Evolutionary conservation across 2,888 invertebrate genomes (phyloP).

Genomic region (Ernsta delagoae): DNA sequence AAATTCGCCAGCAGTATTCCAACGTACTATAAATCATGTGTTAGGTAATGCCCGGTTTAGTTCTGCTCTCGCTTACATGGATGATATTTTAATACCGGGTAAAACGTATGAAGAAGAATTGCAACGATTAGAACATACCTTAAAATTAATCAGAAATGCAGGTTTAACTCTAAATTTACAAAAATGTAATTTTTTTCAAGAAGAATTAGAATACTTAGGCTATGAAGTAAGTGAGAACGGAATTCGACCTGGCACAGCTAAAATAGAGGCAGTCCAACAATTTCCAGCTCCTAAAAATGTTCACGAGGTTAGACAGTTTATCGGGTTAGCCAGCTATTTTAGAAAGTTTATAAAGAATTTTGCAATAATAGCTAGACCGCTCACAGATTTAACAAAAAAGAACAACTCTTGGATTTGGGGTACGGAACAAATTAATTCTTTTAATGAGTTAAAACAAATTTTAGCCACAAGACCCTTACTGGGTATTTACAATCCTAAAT

Average conservation of each 20-base stretch:
- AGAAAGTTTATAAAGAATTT: conserved; percentile 49
- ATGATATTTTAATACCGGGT: conserved; percentile 5
- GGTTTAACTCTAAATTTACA: conserved; percentile 22
- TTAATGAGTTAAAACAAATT: not conserved
- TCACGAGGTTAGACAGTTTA: conserved; percentile 47
- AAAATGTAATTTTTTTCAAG: conserved; percentile 17
- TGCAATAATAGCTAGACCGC: conserved; percentile 44
- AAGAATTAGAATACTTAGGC: conserved; percentile 10
- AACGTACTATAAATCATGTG: conserved; percentile 28
- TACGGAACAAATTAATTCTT: not conserved
- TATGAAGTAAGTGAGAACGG: conserved; percentile 4
- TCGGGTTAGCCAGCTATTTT: conserved; percentile 49
- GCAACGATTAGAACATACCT: not conserved
- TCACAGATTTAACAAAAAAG: conserved; percentile 46
- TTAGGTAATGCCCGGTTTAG: conserved; percentile 8
- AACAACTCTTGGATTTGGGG: conserved; percentile 38
- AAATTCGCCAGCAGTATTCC: conserved; percentile 37
- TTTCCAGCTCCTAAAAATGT: conserved; percentile 37
- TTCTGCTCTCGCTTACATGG: conserved; percentile 10
- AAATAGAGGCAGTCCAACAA: not conserved
- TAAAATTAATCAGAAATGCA: conserved; percentile 8
- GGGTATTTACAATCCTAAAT: not conserved
- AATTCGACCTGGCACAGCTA: not conserved
- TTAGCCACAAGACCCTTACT: conserved; percentile 1
- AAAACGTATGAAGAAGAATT: conserved; percentile 7